Conservation (phyloP, 2,888 invertebrate genomes). For the Priocnemis perturbator region DNA sequence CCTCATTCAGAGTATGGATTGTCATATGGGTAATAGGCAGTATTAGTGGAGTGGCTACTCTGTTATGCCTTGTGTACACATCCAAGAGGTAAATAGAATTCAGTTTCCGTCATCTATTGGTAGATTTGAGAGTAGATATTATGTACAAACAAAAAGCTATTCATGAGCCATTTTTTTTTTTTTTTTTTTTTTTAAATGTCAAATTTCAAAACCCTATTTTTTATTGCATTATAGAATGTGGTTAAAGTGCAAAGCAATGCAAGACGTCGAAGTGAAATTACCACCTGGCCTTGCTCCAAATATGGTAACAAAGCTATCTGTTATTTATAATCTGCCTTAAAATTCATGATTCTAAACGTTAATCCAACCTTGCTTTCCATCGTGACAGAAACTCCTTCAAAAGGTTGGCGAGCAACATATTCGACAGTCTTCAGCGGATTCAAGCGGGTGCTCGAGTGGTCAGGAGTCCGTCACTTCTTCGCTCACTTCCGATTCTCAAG, state of each 20-base stretch:
- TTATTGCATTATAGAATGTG: slow-evolving; percentile 76
- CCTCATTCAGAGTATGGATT: slow-evolving; percentile 60
- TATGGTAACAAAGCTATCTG: slow-evolving; percentile 58
- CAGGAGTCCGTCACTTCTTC: slow-evolving; percentile 79
- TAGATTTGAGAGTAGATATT: too few relatives aligned
- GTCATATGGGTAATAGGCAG: slow-evolving; percentile 67
- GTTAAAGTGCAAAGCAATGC: slow-evolving; percentile 80
- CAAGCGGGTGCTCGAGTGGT: slow-evolving; percentile 79
- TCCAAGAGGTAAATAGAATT: slow-evolving; percentile 62
- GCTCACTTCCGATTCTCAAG: slow-evolving; percentile 76
- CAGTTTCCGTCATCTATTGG: background rate
- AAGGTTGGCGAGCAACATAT: slow-evolving; percentile 71
- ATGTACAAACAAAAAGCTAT: too few relatives aligned
- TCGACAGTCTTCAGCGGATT: slow-evolving; percentile 75
- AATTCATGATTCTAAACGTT: background rate
- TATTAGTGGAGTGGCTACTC: slow-evolving; percentile 54
- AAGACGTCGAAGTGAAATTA: slow-evolving; percentile 82
- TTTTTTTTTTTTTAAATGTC: too few relatives aligned
- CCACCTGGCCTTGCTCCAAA: slow-evolving; percentile 80
- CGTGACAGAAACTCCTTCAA: slow-evolving; percentile 69
- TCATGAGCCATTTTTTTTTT: too few relatives aligned
- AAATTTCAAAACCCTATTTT: too few relatives aligned
- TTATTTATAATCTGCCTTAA: slow-evolving; percentile 4
- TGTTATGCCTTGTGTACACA: slow-evolving; percentile 62
- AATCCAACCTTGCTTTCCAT: background rate